A percentile compares a stretch with the other conserved stretches of the same genome.
Evolutionary conservation across 2,888 invertebrate species (phyloP).

Genomic region (Aricia artaxerxes): DNA sequence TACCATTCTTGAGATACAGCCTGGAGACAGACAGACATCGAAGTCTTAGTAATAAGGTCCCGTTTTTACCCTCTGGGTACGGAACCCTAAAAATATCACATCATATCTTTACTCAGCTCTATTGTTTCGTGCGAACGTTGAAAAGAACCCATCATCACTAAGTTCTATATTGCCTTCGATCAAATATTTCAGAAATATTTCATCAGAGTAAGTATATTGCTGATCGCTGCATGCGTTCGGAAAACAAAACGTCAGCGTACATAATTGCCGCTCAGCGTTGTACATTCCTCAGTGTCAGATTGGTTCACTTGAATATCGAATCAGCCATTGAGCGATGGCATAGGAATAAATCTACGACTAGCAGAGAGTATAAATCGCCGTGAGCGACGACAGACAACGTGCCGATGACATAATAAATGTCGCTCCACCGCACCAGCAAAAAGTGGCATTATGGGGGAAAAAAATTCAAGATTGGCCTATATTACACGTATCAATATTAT

Average conservation of each 20-base stretch:
- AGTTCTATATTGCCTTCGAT: no score
- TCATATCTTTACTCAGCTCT: no score
- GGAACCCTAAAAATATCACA: no score
- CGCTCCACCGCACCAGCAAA: not conserved
- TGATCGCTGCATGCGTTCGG: not conserved
- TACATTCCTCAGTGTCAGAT: conserved; percentile 11
- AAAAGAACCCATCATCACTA: no score
- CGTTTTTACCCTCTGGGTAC: no score
- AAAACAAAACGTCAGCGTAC: not conserved
- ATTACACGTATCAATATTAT: no score
- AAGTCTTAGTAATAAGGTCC: no score
- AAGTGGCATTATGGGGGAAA: conserved; percentile 8
- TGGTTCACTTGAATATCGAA: conserved; percentile 26
- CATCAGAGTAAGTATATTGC: not conserved
- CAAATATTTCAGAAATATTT: no score
- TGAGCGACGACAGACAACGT: conserved; percentile 20
- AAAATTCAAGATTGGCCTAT: not conserved
- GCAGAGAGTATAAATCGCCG: conserved; percentile 20
- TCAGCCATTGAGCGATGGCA: conserved; percentile 25
- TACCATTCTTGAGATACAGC: no score
- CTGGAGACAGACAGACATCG: no score
- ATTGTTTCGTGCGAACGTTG: no score
- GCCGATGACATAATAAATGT: conserved; percentile 29
- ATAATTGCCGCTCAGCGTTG: not conserved
- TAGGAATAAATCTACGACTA: conserved; percentile 23